Base-by-base conservation (phyloP, 2,797 vertebrate genomes). In the Spea hammondii region DNA sequence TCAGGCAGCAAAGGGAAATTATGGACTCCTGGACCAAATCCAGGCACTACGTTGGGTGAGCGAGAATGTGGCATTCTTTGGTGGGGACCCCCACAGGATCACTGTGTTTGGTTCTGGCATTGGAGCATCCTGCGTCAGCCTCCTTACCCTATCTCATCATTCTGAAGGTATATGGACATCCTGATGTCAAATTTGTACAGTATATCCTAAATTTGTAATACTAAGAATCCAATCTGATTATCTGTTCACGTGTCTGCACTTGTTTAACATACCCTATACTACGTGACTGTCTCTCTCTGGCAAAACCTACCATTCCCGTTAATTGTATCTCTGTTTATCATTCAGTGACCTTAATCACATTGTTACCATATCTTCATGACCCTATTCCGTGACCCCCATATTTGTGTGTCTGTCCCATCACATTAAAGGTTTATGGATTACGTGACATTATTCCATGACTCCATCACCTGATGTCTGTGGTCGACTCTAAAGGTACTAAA, bases 1-100 rank as follows among this genome's bases (percentile, higher is more conserved):
- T 90, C 98, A 99, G 91, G 97, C 98, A 49, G 98, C 98, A 77
- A 99, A 99, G 88, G 98, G 98, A 83, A 99, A 99, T 89, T 99
- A 99, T 0, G 98, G 98, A 48, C 94, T 99, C 69, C 90, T 99
- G 87, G 97, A 99, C 89, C 97, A 99, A 92, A 99, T 99, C 84
- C 97, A 99, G 90, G 97, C 97, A 0, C 89, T 99, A 76, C 94
- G 98, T 78, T 99, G 97, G 97, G 96, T 99, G 89, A 99, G 97
- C 0, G 98, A 99, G 89, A 99, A 99, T 88, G 97, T 99, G 17
- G 97, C 96, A 84, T 98, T 97, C 93, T 99, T 99, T 6, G 98
- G 98, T 4, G 98, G 98, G 1, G 97, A 99, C 87, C 97, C 97
- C 73, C 90, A 96, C 88, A 94, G 98, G 62, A 99, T 99, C 88